phyloP scores from a whole-genome alignment of 2,888 invertebrate genomes.

The Platycheirus albimanus region DNA sequence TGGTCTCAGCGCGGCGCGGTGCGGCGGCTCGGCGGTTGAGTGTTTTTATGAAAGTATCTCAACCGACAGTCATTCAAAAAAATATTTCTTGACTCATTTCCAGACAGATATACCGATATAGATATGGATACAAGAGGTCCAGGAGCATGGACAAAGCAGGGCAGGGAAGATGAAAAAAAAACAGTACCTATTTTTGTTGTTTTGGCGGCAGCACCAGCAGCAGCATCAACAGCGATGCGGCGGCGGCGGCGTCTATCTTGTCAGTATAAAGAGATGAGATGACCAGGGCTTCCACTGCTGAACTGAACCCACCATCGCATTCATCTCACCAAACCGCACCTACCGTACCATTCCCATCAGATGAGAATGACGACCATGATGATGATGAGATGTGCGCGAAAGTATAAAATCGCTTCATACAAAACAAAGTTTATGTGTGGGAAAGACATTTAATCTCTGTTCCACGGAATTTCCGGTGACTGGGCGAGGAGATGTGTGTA shows the following conservation, averaged over 20 bases:
- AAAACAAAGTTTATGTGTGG: conserved; percentile 71
- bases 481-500: conserved; percentile 58
- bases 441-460: conserved; percentile 70
- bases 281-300: conserved; percentile 38
- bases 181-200: conserved; percentile 16
- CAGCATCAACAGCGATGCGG: not conserved
- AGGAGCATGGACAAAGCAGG: no score
- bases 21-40: conserved; percentile 30
- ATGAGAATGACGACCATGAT: not conserved
- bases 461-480: conserved; percentile 73
- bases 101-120: conserved; percentile 18
- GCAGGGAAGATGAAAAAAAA: no score
- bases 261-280: conserved; percentile 33
- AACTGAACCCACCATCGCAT: not conserved
- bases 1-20: conserved; percentile 35
- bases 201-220: conserved; percentile 25
- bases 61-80: conserved; percentile 64
- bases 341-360: conserved; percentile 1
- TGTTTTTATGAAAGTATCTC: conserved; percentile 63
- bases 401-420: conserved; percentile 55
- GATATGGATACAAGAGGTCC: conserved; percentile 6
- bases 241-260: conserved; percentile 43
- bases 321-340: no score
- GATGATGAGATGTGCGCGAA: conserved; percentile 59
- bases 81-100: conserved; percentile 64